phyloP scores from a whole-genome alignment of 23 tunicate species.

The Halocynthia aurantium region DNA sequence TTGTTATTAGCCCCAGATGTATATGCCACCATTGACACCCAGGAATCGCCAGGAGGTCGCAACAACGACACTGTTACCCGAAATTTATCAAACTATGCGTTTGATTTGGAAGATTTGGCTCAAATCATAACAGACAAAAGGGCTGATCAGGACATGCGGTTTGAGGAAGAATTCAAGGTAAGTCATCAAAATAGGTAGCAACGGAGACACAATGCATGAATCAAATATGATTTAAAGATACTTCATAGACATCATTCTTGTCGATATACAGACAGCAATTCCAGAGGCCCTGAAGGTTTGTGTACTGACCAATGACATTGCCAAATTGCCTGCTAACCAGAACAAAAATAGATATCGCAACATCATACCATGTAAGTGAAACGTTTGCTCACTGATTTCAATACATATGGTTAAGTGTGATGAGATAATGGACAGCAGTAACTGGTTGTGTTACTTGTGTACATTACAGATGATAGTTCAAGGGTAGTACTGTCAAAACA shows the following conservation, averaged over 20 bases:
- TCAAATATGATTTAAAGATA: neutral
- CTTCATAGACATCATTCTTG: neutral
- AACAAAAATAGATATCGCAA: slow-evolving; percentile 14
- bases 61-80: neutral
- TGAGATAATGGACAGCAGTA: neutral
- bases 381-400: neutral
- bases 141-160: slow-evolving; percentile 5
- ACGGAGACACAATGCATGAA: neutral
- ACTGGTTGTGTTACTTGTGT: neutral
- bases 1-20: neutral
- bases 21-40: neutral
- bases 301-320: slow-evolving; percentile 6
- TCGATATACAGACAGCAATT: neutral
- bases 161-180: slow-evolving; percentile 24
- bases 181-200: neutral
- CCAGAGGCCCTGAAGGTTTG: slow-evolving; percentile 7
- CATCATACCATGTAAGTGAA: slow-evolving; percentile 21
- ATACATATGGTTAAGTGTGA: neutral
- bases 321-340: slow-evolving; percentile 13
- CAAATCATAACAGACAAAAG: slow-evolving; percentile 2
- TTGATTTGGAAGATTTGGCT: neutral
- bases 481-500: slow-evolving; percentile 12
- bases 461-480: slow-evolving; percentile 20
- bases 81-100: neutral
- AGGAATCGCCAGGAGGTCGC: neutral